Evolutionary conservation across 2,797 vertebrate genomes (phyloP).

Genomic region (Micrastur ruficollis): DNA sequence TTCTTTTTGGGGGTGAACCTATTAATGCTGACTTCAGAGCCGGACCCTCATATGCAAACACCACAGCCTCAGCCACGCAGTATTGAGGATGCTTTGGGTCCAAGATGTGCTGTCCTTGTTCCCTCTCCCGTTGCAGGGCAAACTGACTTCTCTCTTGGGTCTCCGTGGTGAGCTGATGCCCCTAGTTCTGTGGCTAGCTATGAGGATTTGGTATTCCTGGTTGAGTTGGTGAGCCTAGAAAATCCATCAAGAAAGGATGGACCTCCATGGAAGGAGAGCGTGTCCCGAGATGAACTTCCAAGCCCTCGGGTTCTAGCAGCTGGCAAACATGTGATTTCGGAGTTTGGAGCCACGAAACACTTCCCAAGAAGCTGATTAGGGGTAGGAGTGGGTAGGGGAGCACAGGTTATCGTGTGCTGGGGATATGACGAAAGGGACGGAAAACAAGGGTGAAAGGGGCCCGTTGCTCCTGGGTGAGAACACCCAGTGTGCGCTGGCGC

Average conservation of each 20-base stretch:
- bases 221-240: not conserved
- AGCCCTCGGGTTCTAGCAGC: not conserved
- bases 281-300: not conserved
- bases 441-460: constrained; percentile 34
- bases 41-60: not conserved
- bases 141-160: not conserved
- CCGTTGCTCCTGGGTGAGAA: not conserved
- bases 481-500: not conserved
- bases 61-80: not conserved
- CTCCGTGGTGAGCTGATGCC: not conserved
- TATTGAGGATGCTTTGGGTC: not conserved
- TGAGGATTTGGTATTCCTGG: not conserved
- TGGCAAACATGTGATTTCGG: not conserved
- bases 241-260: not conserved
- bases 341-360: not conserved
- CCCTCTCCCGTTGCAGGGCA: not conserved
- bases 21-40: not conserved
- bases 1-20: not conserved
- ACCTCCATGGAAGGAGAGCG: not conserved
- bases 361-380: constrained; percentile 22
- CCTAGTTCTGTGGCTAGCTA: not conserved
- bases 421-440: not conserved
- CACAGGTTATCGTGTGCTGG: not conserved
- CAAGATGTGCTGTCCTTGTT: not conserved
- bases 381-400: constrained; percentile 19